Evolutionary conservation across 1,140 invertebrate genomes (phyloP).

Genomic region (Procambarus virginalis): DNA sequence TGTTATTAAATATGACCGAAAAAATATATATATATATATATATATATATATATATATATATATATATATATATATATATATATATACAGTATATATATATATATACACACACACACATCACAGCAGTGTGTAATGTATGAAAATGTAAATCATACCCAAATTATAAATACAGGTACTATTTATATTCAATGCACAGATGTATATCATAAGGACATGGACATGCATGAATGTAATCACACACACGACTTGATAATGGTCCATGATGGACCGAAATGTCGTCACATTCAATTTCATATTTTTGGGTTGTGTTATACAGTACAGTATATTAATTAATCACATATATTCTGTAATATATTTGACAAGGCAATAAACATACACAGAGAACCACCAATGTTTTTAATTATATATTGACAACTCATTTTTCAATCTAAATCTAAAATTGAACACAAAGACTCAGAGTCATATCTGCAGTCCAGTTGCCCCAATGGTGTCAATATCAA

Average conservation of each 20-base stretch:
- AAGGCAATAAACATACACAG: not conserved
- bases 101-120: not conserved
- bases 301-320: too few species aligned
- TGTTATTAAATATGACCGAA: too few species aligned
- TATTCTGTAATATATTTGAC: not conserved
- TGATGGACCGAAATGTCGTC: too few species aligned
- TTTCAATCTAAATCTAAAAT: not conserved
- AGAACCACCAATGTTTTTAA: not conserved
- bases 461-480: not conserved
- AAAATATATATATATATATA: too few species aligned
- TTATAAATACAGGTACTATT: too few species aligned
- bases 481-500: constrained; percentile 27
- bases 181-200: not conserved
- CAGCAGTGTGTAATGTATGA: not conserved
- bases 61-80: too few species aligned
- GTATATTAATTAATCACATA: not conserved
- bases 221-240: not conserved
- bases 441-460: not conserved
- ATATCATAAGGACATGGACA: not conserved
- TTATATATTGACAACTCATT: not conserved
- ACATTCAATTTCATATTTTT: too few species aligned
- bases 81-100: not conserved
- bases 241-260: not conserved
- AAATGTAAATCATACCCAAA: not conserved
- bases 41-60: too few species aligned